Percentiles rank a stretch among this genome's conserved stretches.
Evolutionary conservation across 2,797 vertebrate genomes (phyloP).

Genomic region (Mormyrops attenuatus): DNA sequence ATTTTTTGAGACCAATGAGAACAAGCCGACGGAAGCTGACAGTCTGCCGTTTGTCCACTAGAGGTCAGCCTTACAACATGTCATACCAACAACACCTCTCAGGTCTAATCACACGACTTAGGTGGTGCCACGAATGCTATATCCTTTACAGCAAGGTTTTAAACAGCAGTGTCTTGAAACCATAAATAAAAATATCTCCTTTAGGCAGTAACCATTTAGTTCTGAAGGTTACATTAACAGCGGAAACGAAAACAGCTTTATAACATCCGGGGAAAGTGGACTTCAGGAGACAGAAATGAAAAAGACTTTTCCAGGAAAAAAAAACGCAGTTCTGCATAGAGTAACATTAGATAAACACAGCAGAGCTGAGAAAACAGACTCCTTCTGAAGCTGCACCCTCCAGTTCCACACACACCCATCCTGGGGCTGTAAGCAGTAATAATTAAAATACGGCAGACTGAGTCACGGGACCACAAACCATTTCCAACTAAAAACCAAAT

Average conservation of each 20-base stretch:
- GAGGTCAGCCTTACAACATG: constrained; percentile 61
- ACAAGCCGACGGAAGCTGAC: neutral
- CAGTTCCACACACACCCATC: neutral
- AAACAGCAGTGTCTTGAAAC: neutral
- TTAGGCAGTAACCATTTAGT: neutral
- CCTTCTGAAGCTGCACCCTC: neutral
- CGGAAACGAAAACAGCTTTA: neutral
- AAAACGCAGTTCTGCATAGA: neutral
- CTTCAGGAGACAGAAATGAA: neutral
- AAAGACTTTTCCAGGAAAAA: neutral
- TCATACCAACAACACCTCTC: constrained; percentile 5
- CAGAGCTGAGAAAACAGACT: neutral
- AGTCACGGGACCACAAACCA: neutral
- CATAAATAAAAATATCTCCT: neutral
- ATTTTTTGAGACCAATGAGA: neutral
- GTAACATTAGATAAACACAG: neutral
- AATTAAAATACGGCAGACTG: neutral
- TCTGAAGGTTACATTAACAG: neutral
- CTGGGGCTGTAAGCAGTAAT: neutral
- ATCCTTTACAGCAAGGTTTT: neutral
- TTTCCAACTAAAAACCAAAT: neutral
- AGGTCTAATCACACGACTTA: neutral
- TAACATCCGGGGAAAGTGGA: neutral
- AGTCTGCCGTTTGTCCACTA: constrained; percentile 47
- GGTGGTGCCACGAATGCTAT: neutral